Base-by-base conservation (phyloP, 2,113 vertebrate species). In the Elephas maximus region DNA sequence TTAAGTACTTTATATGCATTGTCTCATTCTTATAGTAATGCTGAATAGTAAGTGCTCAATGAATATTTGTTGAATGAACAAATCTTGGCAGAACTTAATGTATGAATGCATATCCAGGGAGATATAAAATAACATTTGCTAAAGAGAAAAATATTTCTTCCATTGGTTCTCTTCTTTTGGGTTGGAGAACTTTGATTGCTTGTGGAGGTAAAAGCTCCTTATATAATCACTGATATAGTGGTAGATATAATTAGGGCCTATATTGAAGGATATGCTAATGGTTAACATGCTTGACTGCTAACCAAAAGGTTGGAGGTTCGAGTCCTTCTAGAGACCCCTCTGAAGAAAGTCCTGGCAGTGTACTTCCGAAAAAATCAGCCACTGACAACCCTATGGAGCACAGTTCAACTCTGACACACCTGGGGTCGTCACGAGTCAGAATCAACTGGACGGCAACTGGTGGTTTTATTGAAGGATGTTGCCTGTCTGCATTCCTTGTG, bases 41-140 rank as follows among this genome's bases (percentile, higher is more conserved):
- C 65, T 91, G 4, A 44, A 2, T 62, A 79, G 37, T 73, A 65
- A 62, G 87, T 45, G 57, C 71, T 51, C n/a, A 51, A 65, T 57
- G 15, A 57, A 57, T 57, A 57, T 57, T 57, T 57, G 48, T 57
- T 57, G 15, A 17, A 17, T 83, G 14, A 33, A 63, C 79, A 71
- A 45, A 73, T 44, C 65, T 60, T 23, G 83, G 62, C 17, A 21
- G 62, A 95, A 48, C 24, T 92, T 71, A 93, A 62, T 57, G 3
- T 7, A 21, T 20, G 57, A 63, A 80, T 84, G 21, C 1, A 79
- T 57, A 30, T 62, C 60, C 79, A 81, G 65, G 63, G 79, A 94
- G 33, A 37, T 89, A 51, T 92, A 63, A 95, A 67, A 80, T 53
- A 11, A 17, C 79, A 79, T 78, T 90, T 94, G n/a, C 44, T 77